Evolutionary conservation across 2,113 vertebrate species (phyloP).

Genomic region (Sinosuthora webbiana): DNA sequence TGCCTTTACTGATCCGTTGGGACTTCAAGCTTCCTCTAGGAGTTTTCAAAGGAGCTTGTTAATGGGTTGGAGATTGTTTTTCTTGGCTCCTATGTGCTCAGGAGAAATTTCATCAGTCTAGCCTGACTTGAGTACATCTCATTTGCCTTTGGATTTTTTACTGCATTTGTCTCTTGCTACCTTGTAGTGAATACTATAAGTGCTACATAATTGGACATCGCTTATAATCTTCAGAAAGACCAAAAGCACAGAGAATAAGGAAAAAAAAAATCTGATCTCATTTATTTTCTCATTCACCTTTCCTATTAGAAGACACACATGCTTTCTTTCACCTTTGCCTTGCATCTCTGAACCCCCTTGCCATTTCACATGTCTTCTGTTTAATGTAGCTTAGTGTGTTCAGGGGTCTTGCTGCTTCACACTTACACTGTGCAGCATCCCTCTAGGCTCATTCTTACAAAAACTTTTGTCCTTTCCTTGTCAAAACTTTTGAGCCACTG

Average conservation of each 20-base stretch:
- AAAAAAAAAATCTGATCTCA: background rate
- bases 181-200: background rate
- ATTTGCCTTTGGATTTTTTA: background rate
- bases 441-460: background rate
- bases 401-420: background rate
- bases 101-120: conserved; percentile 2
- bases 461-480: background rate
- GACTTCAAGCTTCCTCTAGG: background rate
- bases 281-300: background rate
- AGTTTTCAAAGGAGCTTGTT: conserved; percentile 39
- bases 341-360: background rate
- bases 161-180: background rate
- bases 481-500: background rate
- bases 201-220: background rate
- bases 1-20: background rate
- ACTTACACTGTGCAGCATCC: background rate
- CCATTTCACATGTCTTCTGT: background rate
- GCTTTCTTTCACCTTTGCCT: background rate
- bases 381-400: background rate
- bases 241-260: background rate
- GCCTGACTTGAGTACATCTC: background rate
- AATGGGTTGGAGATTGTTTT: conserved; percentile 45
- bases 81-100: conserved; percentile 15
- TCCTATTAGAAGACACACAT: background rate
- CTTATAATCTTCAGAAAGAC: background rate